Conservation (phyloP, 2,888 invertebrate species). For the Eupithecia pulchellata region DNA sequence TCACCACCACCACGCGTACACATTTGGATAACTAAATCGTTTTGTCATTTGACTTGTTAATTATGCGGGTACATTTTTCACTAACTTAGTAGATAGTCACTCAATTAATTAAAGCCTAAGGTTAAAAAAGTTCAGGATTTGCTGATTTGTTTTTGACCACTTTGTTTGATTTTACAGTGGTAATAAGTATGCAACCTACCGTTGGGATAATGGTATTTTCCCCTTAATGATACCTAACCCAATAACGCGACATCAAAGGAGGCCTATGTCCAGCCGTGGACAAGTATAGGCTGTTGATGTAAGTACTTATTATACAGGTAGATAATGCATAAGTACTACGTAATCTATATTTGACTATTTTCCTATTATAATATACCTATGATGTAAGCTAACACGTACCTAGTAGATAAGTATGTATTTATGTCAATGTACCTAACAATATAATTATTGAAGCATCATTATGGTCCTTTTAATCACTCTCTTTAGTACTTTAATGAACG, state of each 20-base stretch:
- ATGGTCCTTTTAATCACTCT: not conserved
- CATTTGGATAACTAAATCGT: not conserved
- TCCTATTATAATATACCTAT: not conserved
- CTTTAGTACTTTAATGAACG: not conserved
- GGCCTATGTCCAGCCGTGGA: not conserved
- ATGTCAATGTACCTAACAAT: conserved; percentile 3
- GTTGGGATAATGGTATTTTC: not conserved
- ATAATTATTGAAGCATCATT: conserved; percentile 19
- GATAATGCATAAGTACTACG: not conserved
- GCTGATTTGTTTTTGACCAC: not conserved
- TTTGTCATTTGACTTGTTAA: not conserved
- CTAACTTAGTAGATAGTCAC: not conserved
- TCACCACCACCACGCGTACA: not conserved
- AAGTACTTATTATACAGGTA: too few species aligned
- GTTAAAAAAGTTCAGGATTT: not conserved
- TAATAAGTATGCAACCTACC: not conserved
- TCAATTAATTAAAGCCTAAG: not conserved
- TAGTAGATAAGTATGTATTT: not conserved
- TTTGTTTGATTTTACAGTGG: not conserved
- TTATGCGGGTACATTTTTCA: not conserved
- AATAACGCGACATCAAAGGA: not conserved
- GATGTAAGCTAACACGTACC: not conserved
- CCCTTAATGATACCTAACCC: not conserved
- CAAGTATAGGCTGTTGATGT: not conserved
- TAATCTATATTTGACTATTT: not conserved